Conservation (phyloP, 2,888 invertebrate genomes). For the Eupeodes latifasciatus region DNA sequence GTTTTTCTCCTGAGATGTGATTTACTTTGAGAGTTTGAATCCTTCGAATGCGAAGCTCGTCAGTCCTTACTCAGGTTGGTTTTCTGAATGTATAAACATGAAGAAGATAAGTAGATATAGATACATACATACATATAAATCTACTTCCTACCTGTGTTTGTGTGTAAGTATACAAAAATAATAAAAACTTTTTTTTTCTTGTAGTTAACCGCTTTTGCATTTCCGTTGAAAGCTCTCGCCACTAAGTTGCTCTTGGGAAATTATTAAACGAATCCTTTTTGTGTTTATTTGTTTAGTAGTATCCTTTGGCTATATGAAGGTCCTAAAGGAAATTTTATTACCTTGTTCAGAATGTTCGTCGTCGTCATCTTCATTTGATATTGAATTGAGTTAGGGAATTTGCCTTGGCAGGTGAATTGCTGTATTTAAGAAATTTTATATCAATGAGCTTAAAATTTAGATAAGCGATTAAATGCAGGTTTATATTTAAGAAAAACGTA, state of each 20-base stretch:
- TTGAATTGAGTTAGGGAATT: slow-evolving; percentile 69
- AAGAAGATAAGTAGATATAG: slow-evolving; percentile 48
- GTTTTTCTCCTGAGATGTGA: slow-evolving; percentile 72
- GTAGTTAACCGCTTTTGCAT: slow-evolving; percentile 64
- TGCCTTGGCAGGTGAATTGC: slow-evolving; percentile 51
- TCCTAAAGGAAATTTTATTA: slow-evolving; percentile 70
- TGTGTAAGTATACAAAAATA: slow-evolving; percentile 6
- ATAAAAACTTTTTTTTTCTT: slow-evolving; percentile 60
- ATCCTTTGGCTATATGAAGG: slow-evolving; percentile 50
- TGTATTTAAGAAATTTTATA: slow-evolving; percentile 33
- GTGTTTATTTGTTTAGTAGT: slow-evolving; percentile 52
- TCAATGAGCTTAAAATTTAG: slow-evolving; percentile 27
- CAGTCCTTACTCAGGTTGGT: slow-evolving; percentile 28
- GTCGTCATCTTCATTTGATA: slow-evolving; percentile 50
- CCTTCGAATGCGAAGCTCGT: slow-evolving; percentile 67
- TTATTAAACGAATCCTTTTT: slow-evolving; percentile 76
- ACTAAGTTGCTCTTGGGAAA: slow-evolving; percentile 76
- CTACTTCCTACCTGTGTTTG: slow-evolving; percentile 1
- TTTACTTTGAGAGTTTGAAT: slow-evolving; percentile 74
- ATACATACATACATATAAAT: slow-evolving; percentile 22
- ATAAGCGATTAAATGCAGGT: neutral
- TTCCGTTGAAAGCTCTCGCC: slow-evolving; percentile 65
- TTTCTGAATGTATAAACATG: slow-evolving; percentile 21
- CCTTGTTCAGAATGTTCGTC: slow-evolving; percentile 55
- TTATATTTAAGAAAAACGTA: no score